Conservation (phyloP, 2,113 vertebrate genomes). For the Brienomyrus brachyistius region DNA sequence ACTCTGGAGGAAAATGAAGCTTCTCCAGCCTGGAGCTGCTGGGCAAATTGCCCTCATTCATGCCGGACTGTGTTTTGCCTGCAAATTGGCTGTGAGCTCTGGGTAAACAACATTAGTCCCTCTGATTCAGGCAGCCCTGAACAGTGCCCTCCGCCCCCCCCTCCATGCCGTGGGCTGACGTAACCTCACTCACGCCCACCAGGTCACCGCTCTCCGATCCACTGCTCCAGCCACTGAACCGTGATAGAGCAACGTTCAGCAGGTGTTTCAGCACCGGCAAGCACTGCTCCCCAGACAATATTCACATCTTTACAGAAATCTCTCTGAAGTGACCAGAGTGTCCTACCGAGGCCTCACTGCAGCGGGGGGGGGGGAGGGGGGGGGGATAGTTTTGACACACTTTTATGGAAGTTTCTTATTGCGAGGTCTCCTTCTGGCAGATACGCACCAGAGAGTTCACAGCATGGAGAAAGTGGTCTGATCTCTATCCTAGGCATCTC, state of each 20-base stretch:
- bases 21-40: background rate
- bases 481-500: background rate
- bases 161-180: background rate
- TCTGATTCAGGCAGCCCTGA: background rate
- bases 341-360: background rate
- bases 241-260: background rate
- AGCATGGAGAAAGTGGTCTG: background rate
- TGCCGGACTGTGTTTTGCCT: background rate
- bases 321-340: background rate
- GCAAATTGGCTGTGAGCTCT: background rate
- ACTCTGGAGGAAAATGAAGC: background rate
- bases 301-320: background rate
- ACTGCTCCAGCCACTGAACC: background rate
- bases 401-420: background rate
- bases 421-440: background rate
- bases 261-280: background rate
- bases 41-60: constrained; percentile 3
- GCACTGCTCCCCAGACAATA: background rate
- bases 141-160: background rate
- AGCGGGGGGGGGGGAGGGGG: too few species aligned
- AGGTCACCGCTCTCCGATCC: background rate
- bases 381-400: background rate
- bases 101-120: background rate
- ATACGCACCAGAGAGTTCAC: background rate
- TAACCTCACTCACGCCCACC: background rate